Evolutionary conservation across 2,888 invertebrate species (phyloP).

Genomic region (Antitype chi): DNA sequence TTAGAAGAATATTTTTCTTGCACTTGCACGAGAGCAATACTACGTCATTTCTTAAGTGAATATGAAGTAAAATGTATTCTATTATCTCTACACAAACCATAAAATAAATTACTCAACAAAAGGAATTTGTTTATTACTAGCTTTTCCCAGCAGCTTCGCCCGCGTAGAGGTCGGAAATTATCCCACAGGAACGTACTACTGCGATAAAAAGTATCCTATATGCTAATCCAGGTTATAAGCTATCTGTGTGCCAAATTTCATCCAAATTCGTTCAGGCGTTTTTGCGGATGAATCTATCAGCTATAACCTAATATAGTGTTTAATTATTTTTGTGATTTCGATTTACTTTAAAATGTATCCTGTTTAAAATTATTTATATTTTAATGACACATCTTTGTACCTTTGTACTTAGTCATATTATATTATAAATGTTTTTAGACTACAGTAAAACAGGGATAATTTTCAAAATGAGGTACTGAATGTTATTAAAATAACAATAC

Average conservation of each 20-base stretch:
- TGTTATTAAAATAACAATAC: slow-evolving; percentile 21
- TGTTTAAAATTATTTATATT: background rate
- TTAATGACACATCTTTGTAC: background rate
- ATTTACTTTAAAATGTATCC: background rate
- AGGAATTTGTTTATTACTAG: background rate
- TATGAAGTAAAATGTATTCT: background rate
- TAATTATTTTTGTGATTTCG: background rate
- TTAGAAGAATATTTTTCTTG: background rate
- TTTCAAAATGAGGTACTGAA: slow-evolving; percentile 43
- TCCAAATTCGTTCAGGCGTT: too few species aligned
- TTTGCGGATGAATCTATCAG: background rate
- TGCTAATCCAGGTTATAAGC: too few species aligned
- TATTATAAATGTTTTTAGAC: background rate
- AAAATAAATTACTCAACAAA: background rate
- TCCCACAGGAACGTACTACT: too few species aligned
- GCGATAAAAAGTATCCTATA: too few species aligned
- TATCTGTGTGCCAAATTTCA: too few species aligned
- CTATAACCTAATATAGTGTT: background rate
- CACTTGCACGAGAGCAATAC: background rate
- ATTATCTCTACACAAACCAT: background rate
- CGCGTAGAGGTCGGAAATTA: too few species aligned
- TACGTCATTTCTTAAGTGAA: background rate
- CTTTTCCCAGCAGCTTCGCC: too few species aligned
- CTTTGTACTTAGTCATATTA: background rate
- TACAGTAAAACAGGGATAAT: background rate